A percentile compares a stretch with the other conserved stretches of the same genome.
phyloP scores from a whole-genome alignment of 1,140 invertebrate species.

The Drosophila nigrodunni region DNA sequence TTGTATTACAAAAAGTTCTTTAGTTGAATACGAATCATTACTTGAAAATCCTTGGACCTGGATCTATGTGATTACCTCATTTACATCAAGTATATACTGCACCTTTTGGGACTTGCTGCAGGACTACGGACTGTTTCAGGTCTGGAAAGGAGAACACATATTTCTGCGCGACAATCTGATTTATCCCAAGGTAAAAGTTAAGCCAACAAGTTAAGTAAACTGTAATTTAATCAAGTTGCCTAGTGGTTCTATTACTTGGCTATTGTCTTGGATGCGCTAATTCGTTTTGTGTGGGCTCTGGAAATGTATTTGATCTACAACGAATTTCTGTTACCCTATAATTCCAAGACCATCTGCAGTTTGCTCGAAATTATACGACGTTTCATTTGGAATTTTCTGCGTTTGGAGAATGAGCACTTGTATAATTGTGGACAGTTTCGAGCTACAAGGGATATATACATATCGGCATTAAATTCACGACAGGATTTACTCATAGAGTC shows the following conservation, averaged over 20 bases:
- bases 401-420: constrained; percentile 68
- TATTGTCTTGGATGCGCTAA: constrained; percentile 96
- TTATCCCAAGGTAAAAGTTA: constrained; percentile 85
- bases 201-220: background rate
- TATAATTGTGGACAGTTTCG: constrained; percentile 66
- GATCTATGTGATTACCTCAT: constrained; percentile 88
- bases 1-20: background rate
- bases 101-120: constrained; percentile 97
- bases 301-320: constrained; percentile 92
- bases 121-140: constrained; percentile 98
- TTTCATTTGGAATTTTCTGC: constrained; percentile 71
- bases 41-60: constrained; percentile 92
- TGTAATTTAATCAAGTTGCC: background rate
- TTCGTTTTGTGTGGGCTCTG: constrained; percentile 95
- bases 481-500: constrained; percentile 10
- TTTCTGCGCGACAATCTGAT: constrained; percentile 90
- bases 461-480: constrained; percentile 20
- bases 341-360: constrained; percentile 37
- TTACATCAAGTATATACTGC: constrained; percentile 91
- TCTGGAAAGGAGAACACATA: constrained; percentile 91
- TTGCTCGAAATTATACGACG: constrained; percentile 56
- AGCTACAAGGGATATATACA: constrained; percentile 53
- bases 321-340: constrained; percentile 17
- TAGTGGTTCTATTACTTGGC: constrained; percentile 97
- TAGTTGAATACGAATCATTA: constrained; percentile 86